Base-by-base conservation (phyloP, 1,140 invertebrate species). In the Asbolus verrucosus region DNA sequence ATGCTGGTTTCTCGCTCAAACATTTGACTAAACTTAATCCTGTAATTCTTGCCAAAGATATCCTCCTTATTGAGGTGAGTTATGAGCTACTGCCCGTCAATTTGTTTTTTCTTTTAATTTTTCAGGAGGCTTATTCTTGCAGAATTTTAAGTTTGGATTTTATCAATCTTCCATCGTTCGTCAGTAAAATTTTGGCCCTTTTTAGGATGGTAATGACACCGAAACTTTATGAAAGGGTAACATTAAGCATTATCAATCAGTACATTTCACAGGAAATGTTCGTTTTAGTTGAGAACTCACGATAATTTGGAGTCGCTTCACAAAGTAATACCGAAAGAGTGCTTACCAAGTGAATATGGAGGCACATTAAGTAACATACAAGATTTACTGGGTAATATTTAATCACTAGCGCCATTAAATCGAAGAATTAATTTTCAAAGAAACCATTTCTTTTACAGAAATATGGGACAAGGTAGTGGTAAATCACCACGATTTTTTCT, bases 251-350 rank as follows among this genome's bases (percentile, higher is more conserved):
- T 4, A 30, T 15, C 2, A 16, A 9, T 5, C 38, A n/a, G 3
- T 36, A 36, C 11, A 8, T 36, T n/a, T 11, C 4, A 6, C 6
- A 36, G 6, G 6, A 36, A 6, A n/a, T 36, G 11, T n/a, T 4
- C 5, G 5, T 60, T 67, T 15, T 13, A 67, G 65, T 33, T 67
- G 8, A 67, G 19, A 9, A 24, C 59, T 16, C 65, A 67, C 13
- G 1, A 31, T 8, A 33, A 19, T 59, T 14, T 67, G 5, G 46
- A 67, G 31, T 67, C 65, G 8, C 9, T 67, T 1, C 14, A 67
- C 30, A 59, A 59, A 38, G 41, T 15, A 19, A 15, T 33, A 9
- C 65, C 65, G 8, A 27, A 38, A 36, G 18, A 14, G 2, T 14
- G 15, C 13, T 21, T 66, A 9, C 65, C 65, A 2, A 30, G 31